Percentiles rank a stretch among this genome's conserved stretches.
Conservation (phyloP, 1,140 invertebrate species). For the Nylanderia fulva region DNA sequence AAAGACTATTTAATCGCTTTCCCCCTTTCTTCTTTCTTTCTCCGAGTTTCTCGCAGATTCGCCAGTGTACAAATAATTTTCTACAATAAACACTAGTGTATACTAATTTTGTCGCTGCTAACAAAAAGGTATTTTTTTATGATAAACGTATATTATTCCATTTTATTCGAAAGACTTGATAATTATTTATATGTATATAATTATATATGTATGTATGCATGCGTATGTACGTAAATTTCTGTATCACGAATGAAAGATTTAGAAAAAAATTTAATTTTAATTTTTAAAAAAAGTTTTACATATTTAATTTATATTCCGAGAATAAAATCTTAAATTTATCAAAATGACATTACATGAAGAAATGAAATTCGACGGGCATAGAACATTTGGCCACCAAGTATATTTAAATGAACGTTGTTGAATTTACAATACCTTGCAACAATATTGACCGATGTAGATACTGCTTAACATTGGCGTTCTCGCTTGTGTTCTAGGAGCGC, state of each 20-base stretch:
- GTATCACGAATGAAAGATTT: neutral
- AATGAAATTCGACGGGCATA: neutral
- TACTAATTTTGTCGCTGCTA: neutral
- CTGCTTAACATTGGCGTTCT: conserved; percentile 30
- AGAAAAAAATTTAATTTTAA: neutral
- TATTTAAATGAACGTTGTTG: conserved; percentile 18
- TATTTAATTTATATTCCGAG: neutral
- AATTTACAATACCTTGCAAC: conserved; percentile 19
- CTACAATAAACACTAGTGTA: conserved; percentile 4
- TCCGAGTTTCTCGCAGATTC: neutral
- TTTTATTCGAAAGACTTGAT: neutral
- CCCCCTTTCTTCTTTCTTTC: no score
- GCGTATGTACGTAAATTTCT: neutral
- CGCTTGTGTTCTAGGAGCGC: conserved; percentile 32
- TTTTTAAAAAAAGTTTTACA: neutral
- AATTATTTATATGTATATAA: neutral
- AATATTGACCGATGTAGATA: conserved; percentile 48
- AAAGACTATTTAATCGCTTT: conserved; percentile 8
- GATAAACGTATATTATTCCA: neutral
- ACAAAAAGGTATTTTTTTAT: neutral
- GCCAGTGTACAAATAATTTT: conserved; percentile 8
- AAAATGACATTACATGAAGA: neutral
- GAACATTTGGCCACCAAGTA: neutral
- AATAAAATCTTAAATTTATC: neutral
- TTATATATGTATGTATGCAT: no score